These are phyloP conservation scores for Oncopeltus fasciatus DNA, from an alignment of 1,140 invertebrate species.

Conservation along the genomic window DNA sequence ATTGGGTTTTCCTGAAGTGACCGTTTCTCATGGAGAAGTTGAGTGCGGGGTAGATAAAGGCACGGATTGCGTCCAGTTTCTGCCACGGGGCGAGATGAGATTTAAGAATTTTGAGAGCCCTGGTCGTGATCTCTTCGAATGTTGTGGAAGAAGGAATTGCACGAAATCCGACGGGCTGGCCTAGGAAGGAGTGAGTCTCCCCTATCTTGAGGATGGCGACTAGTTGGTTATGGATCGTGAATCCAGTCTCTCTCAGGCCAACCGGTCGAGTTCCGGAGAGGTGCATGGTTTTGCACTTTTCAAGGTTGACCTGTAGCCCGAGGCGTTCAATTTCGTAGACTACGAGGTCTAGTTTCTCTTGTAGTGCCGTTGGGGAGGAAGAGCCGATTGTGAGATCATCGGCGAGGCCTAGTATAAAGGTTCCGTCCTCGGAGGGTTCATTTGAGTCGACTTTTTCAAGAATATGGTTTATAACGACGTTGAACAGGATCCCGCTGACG, in stretches of 20 bases:
- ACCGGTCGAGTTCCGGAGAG: background rate
- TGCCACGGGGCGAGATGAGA: background rate
- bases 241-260: background rate
- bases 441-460: slow-evolving; percentile 4
- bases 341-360: background rate
- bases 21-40: too few species aligned
- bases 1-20: slow-evolving; percentile 6
- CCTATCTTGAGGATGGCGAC: background rate
- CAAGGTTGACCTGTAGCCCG: background rate
- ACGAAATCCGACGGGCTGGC: slow-evolving; percentile 24
- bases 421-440: slow-evolving; percentile 3
- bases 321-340: background rate
- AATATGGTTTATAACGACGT: slow-evolving; percentile 29
- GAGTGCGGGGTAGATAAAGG: too few species aligned
- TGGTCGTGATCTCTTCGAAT: background rate
- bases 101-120: background rate
- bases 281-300: background rate
- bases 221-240: background rate
- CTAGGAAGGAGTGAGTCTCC: background rate
- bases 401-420: background rate
- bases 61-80: background rate
- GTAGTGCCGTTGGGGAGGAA: background rate
- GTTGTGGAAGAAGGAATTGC: slow-evolving; percentile 11
- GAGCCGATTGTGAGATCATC: background rate
- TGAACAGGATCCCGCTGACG: slow-evolving; percentile 30